Conservation (phyloP, 2,113 vertebrate genomes). For the Nematolebias whitei region DNA sequence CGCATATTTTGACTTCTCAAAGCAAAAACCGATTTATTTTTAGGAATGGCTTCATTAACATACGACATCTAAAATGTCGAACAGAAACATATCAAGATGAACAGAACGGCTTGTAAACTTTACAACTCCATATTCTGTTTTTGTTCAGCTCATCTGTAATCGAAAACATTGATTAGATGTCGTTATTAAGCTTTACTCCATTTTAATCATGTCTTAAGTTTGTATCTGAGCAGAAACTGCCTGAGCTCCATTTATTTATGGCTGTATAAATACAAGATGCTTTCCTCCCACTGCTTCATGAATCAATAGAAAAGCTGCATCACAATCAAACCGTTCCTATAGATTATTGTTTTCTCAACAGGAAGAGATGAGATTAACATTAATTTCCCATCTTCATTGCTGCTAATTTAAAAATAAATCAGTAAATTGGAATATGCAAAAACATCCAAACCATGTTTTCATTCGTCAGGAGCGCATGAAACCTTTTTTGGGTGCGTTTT, state of each 20-base stretch:
- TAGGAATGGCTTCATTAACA: too few species aligned
- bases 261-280: conserved; percentile 1
- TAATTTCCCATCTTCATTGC: not conserved
- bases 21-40: too few species aligned
- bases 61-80: too few species aligned
- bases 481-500: not conserved
- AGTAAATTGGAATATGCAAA: not conserved
- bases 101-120: too few species aligned
- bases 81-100: too few species aligned
- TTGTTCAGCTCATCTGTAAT: too few species aligned
- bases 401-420: not conserved
- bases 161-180: too few species aligned
- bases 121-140: too few species aligned
- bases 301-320: not conserved
- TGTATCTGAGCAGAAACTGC: not conserved
- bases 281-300: not conserved
- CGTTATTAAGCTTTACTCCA: not conserved
- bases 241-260: not conserved
- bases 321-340: not conserved
- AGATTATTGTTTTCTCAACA: not conserved
- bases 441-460: not conserved
- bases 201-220: not conserved
- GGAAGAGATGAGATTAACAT: too few species aligned
- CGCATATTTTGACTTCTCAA: not conserved
- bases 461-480: not conserved